Base-by-base conservation (phyloP, 1,140 invertebrate genomes). In the Drosophila navojoa region DNA sequence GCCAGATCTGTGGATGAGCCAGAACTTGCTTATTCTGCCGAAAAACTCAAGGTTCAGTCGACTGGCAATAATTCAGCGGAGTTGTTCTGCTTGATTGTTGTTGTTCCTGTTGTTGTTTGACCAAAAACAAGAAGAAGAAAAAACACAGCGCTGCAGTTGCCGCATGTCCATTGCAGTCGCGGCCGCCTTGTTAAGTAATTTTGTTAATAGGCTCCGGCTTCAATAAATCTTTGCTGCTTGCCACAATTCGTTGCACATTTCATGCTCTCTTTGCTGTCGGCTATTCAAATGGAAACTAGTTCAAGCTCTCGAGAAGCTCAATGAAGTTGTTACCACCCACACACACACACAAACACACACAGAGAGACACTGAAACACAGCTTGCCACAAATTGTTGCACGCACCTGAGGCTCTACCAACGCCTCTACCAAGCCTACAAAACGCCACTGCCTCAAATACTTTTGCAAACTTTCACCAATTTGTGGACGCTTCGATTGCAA, bases 231-330 rank as follows among this genome's bases (percentile, higher is more conserved):
- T 71, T 87, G 77, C 70, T 66, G 81, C 82, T 38, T 87, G 84
- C 82, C 79, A 87, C 82, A 87, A 87, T 81, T 87, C 82, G 82
- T 82, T 87, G 84, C 84, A 89, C 82, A 87, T 87, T 87, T 87
- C 82, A 87, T 89, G 82, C 82, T 87, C 82, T 87, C 82, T 89
- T 87, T 87, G 81, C 73, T 70, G 76, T 42, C 58, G 82, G 74
- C 79, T 70, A 82, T 79, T 82, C 79, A 74, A 82, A 73, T 82
- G 72, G 79, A 87, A 87, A 87, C 84, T 87, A 89, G 82, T 87
- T 87, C 82, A 86, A 55, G 10, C 71, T 57, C 84, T 66, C 71
- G 81, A 81, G 86, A 85, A 77, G 84, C 82, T 87, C 82, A 82
- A 82, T 87, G 76, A 77, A 82, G 76, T 76, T 85, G 79, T 66